These are phyloP conservation scores for Liodrosophila aerea DNA, from an alignment of 2,888 invertebrate genomes.

Conservation along the genomic window DNA sequence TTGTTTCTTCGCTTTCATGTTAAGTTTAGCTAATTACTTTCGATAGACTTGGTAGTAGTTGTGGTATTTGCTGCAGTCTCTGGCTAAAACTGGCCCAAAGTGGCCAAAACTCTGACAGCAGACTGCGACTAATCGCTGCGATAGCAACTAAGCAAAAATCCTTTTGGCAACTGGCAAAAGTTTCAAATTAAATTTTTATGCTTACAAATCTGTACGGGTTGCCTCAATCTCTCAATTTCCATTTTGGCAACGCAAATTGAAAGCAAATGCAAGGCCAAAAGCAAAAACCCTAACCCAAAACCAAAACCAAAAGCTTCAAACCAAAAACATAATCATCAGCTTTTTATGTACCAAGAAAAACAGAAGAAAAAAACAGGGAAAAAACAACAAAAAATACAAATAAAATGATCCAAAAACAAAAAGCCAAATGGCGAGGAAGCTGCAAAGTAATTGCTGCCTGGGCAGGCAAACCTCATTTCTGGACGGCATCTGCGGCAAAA, in stretches of 20 bases:
- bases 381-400: background rate
- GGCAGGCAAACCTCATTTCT: constrained; percentile 47
- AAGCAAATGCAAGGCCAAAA: background rate
- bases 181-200: constrained; percentile 42
- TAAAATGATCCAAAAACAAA: background rate
- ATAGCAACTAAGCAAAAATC: constrained; percentile 38
- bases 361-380: background rate
- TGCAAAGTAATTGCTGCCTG: constrained; percentile 54
- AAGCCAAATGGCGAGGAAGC: constrained; percentile 1
- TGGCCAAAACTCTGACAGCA: background rate
- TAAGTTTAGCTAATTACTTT: background rate
- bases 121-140: constrained; percentile 24
- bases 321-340: constrained; percentile 32
- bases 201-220: constrained; percentile 21
- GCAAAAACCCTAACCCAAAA: constrained; percentile 23
- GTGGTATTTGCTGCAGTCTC: no score
- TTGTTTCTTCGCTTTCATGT: background rate
- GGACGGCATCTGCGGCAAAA: constrained; percentile 54
- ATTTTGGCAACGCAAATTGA: constrained; percentile 10
- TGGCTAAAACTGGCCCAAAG: constrained; percentile 1
- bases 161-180: constrained; percentile 32
- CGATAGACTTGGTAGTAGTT: no score
- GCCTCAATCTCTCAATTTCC: constrained; percentile 21
- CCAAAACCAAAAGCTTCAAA: constrained; percentile 28
- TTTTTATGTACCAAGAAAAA: background rate